Evolutionary conservation across 2,888 invertebrate species (phyloP).

Genomic region (Napeogenes inachia): DNA sequence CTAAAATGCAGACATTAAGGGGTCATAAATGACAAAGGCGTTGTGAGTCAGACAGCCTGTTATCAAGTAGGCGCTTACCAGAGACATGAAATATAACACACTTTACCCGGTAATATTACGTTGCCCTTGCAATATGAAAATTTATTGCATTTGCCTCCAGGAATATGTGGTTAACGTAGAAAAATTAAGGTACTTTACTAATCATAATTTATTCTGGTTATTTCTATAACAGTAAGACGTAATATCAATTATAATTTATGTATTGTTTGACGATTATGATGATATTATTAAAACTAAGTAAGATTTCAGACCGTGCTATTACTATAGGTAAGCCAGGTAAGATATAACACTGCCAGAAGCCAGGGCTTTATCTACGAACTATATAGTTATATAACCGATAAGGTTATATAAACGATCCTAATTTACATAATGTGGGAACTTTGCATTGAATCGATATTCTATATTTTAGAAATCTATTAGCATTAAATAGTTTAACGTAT

Average conservation of each 20-base stretch:
- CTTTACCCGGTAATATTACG: constrained; percentile 72
- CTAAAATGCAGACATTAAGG: constrained; percentile 6
- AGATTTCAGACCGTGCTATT: constrained; percentile 12
- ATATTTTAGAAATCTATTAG: constrained; percentile 1
- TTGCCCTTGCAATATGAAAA: constrained; percentile 74
- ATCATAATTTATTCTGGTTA: constrained; percentile 16
- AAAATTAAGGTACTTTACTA: constrained; percentile 41
- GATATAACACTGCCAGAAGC: constrained; percentile 19
- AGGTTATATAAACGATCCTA: constrained; percentile 17
- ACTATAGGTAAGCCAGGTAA: constrained; percentile 21
- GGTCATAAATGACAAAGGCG: constrained; percentile 7
- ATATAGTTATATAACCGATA: constrained; percentile 15
- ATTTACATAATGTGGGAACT: constrained; percentile 21
- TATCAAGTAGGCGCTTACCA: constrained; percentile 59
- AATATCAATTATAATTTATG: too few relatives aligned
- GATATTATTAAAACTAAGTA: neutral
- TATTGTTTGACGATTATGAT: neutral
- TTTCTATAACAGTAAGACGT: too few relatives aligned
- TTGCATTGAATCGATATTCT: constrained; percentile 7
- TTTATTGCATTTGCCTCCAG: constrained; percentile 66
- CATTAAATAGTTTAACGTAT: neutral
- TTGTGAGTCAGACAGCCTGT: constrained; percentile 31
- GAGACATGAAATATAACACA: constrained; percentile 71
- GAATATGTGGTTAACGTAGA: constrained; percentile 57
- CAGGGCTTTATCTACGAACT: constrained; percentile 8